Conservation (phyloP, 1,140 invertebrate species). For the Drosophila melanica region DNA sequence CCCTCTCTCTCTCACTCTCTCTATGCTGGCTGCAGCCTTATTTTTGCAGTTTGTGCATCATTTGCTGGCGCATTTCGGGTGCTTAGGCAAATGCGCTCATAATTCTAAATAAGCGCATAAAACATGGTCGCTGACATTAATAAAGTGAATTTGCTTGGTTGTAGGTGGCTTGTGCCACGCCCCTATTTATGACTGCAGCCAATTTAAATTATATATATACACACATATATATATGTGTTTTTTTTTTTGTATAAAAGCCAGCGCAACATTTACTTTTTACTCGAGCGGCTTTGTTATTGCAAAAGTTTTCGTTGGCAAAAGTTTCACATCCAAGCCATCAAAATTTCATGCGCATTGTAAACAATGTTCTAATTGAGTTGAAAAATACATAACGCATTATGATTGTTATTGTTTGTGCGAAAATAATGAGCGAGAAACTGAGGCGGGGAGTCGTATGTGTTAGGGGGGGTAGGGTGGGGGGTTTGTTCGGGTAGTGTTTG, state of each 20-base stretch:
- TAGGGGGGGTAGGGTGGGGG: not conserved
- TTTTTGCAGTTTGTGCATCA: slow-evolving; percentile 50
- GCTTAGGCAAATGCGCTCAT: slow-evolving; percentile 57
- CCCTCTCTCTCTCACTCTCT: no score
- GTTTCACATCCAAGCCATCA: slow-evolving; percentile 58
- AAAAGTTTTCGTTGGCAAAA: slow-evolving; percentile 56
- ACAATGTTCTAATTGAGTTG: slow-evolving; percentile 81
- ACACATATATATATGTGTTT: not conserved
- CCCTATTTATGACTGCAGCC: slow-evolving; percentile 21
- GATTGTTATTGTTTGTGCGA: slow-evolving; percentile 75
- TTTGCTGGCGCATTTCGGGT: slow-evolving; percentile 40
- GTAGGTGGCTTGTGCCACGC: slow-evolving; percentile 14
- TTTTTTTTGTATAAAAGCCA: slow-evolving; percentile 4
- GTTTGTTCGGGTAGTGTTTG: slow-evolving; percentile 55
- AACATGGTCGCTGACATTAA: slow-evolving; percentile 37
- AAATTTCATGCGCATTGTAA: slow-evolving; percentile 78
- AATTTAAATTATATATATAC: slow-evolving; percentile 24
- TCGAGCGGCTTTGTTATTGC: slow-evolving; percentile 40
- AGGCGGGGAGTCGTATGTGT: not conserved
- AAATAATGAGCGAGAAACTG: slow-evolving; percentile 60
- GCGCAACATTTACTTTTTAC: slow-evolving; percentile 41
- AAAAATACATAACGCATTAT: slow-evolving; percentile 79
- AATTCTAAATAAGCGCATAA: slow-evolving; percentile 60
- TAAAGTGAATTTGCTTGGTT: slow-evolving; percentile 17
- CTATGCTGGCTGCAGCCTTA: slow-evolving; percentile 7